Percentiles rank a stretch among this genome's conserved stretches.
These are phyloP conservation scores for Meloidogyne hapla DNA, from an alignment of 1,140 invertebrate species.

Conservation along the genomic window DNA sequence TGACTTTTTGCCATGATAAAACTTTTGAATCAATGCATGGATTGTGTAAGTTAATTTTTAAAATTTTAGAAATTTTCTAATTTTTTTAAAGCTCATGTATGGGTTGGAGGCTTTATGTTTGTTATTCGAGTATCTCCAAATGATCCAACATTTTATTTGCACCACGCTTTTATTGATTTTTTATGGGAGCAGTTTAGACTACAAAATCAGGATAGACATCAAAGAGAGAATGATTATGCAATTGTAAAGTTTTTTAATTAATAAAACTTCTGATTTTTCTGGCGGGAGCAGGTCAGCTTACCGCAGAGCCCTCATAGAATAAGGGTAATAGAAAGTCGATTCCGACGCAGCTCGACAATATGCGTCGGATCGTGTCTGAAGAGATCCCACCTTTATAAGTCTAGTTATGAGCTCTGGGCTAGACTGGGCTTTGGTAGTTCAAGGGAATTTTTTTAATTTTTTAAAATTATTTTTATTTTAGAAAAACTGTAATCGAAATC, in stretches of 20 bases:
- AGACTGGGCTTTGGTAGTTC: too few relatives aligned
- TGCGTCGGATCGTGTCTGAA: too few relatives aligned
- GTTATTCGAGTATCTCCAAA: slow-evolving; percentile 60
- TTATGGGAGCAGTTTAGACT: slow-evolving; percentile 64
- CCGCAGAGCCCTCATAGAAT: too few relatives aligned
- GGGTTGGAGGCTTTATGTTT: slow-evolving; percentile 64
- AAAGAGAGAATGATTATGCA: slow-evolving; percentile 61
- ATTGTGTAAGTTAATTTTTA: not conserved
- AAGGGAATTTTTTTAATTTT: not conserved
- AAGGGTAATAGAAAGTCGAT: too few relatives aligned
- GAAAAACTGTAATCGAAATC: slow-evolving; percentile 56
- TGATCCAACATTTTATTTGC: slow-evolving; percentile 59
- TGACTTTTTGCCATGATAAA: slow-evolving; percentile 64
- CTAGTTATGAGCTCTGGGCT: too few relatives aligned
- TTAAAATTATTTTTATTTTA: slow-evolving; percentile 25
- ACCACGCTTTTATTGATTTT: slow-evolving; percentile 65
- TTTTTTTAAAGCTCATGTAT: slow-evolving; percentile 53
- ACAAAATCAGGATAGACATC: slow-evolving; percentile 53
- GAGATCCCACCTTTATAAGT: too few relatives aligned
- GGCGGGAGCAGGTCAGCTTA: too few relatives aligned
- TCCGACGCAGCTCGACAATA: too few relatives aligned
- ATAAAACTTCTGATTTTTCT: not conserved
- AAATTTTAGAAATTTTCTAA: not conserved
- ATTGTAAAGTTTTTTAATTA: slow-evolving; percentile 37
- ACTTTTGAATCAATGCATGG: slow-evolving; percentile 64